Base-by-base conservation (phyloP, 30 jellyfish, hydroid and myxozoan species). In the Chrysaora quinquecirrha region DNA sequence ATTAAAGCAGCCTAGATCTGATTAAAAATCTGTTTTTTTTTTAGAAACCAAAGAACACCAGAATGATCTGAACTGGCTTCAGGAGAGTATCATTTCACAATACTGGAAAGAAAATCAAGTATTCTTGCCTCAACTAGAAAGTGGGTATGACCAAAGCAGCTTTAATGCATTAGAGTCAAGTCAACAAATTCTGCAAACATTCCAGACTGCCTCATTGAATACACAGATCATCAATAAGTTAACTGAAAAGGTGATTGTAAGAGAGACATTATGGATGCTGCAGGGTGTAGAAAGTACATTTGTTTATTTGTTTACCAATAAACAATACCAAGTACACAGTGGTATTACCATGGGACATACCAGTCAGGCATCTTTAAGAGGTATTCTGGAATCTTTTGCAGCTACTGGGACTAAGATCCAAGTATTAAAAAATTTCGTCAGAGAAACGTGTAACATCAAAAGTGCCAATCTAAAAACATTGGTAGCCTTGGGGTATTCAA, bases 241-340 rank as follows among this genome's bases (percentile, higher is more conserved):
- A 30, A 80, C 90, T 22, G 90, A 80, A 66, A 34, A 29, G 11
- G 33, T 54, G 21, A 32, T 80, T 31, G 58, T 67, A 31, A 80
- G 90, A 43, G 90, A 80, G 60, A 80, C 90, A 43, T 58, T 80
- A 20, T 80, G 90, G 90, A 65, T 80, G 90, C 68, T 80, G 14
- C 83, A 80, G 67, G 90, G 90, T 22, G 20, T 66, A 24, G 46
- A 71, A 14, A 28, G 69, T 29, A 65, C 83, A 0, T 66, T n/a
- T 27, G 61, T 80, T 9, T 80, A 80, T 60, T 48, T 74, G 90
- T 80, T 43, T 49, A 46, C 28, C 28, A 73, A 80, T 54, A 52
- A 50, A 1, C 19, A 30, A 31, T 80, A 28, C 84, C 7, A 23
- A 4, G 75, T 80, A 19, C 48, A 77, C 48, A 50, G 32, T 12